Percentiles rank a stretch among this genome's conserved stretches.
Conservation (phyloP, 2,797 vertebrate species). For the Galagoides demidoff region DNA sequence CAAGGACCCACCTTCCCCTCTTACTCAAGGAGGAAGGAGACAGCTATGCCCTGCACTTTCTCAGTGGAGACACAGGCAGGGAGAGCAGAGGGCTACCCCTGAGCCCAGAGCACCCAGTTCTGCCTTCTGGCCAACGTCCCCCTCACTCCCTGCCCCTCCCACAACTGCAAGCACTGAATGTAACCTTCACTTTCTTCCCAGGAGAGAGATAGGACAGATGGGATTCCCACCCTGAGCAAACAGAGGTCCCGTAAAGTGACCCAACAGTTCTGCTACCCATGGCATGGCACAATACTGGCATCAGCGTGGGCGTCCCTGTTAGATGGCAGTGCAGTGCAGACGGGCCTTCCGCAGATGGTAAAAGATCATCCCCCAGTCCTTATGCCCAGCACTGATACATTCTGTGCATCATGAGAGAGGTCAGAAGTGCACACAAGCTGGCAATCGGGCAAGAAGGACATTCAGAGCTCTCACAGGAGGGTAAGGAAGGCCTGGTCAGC, state of each 20-base stretch:
- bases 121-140: background rate
- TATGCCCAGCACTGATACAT: background rate
- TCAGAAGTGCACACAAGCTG: background rate
- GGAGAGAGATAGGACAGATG: background rate
- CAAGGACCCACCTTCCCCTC: too few species aligned
- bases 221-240: background rate
- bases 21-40: too few species aligned
- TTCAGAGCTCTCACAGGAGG: background rate
- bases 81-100: background rate
- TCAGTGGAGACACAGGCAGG: background rate
- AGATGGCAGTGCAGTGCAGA: background rate
- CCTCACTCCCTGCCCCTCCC: too few species aligned
- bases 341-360: accelerated
- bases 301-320: accelerated
- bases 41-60: background rate
- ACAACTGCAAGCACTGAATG: too few species aligned
- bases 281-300: accelerated
- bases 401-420: background rate
- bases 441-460: background rate
- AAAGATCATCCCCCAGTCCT: too few species aligned
- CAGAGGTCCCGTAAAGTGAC: background rate
- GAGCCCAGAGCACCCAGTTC: background rate
- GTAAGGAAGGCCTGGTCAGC: background rate
- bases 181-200: background rate
- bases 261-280: background rate